Base-by-base conservation (phyloP, 2,797 vertebrate species). In the Otolemur crassicaudatus region DNA sequence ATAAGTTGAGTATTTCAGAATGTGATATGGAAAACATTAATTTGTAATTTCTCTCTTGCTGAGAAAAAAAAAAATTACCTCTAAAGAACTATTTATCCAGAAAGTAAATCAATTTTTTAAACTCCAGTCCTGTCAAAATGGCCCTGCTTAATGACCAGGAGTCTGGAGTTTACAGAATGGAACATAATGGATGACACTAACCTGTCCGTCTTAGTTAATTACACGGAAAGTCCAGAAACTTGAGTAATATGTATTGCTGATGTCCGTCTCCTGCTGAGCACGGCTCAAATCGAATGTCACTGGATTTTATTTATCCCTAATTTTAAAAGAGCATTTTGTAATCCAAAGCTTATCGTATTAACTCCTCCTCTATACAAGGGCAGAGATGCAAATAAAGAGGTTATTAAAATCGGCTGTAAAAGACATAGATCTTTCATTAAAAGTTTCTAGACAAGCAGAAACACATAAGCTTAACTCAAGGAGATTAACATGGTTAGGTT, bases 351-450 rank as follows among this genome's bases (percentile, higher is more conserved):
- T 97, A 92, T 96, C 1, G 19, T 94, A 84, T 94, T 96, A 95
- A 17, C 85, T 91, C 85, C 77, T 92, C 14, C 40, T 94, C 96
- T 98, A 80, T 81, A 97, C 85, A 94, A 94, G 96, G 95, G 87
- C 94, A 87, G 87, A 31, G 94, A 95, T 96, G 86, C 73, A 94
- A 97, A 97, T 72, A 87, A 91, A 97, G 56, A 87, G 81, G 93
- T 97, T 97, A 87, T 97, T 97, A 96, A 94, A 98, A 85, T 84
- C 0, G 73, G 29, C 95, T 95, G 67, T 97, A 97, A 97, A 97
- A 84, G 95, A 81, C 93, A 97, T 95, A 97, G 81, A 97, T 98
- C 83, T 97, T 98, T 98, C 97, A 96, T 96, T 97, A 97, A 97
- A 82, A 89, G 88, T 91, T 97, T 95, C 49, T 82, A 65, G 97